Conservation (phyloP, 35 echinoderm and acorn worm species). For the Chiridota heheva region DNA sequence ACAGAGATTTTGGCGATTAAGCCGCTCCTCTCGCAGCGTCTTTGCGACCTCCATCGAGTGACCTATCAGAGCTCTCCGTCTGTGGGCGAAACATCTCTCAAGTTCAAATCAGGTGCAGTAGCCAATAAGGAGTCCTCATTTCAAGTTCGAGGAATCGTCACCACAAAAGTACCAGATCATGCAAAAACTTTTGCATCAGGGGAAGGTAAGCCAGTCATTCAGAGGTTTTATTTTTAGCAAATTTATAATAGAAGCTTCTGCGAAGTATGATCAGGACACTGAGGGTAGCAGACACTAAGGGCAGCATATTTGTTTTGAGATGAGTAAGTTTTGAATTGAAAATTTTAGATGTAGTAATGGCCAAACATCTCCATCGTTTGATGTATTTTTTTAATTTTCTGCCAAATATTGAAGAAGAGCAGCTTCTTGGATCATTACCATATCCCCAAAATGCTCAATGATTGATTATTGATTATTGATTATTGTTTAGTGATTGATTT, state of each 20-base stretch:
- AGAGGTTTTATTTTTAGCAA: not conserved
- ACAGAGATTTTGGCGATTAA: slow-evolving; percentile 81
- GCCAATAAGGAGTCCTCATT: slow-evolving; percentile 45
- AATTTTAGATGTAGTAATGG: too few relatives aligned
- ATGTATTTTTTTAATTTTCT: too few relatives aligned
- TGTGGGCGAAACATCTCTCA: slow-evolving; percentile 40
- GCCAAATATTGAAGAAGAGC: too few relatives aligned
- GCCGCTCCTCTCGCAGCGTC: slow-evolving; percentile 58
- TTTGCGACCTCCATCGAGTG: slow-evolving; percentile 60
- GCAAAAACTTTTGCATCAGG: slow-evolving; percentile 62
- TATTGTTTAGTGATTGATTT: too few relatives aligned
- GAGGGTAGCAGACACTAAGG: too few relatives aligned
- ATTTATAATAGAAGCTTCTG: not conserved
- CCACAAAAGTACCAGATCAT: slow-evolving; percentile 53
- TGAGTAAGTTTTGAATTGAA: too few relatives aligned
- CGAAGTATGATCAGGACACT: too few relatives aligned
- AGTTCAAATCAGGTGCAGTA: slow-evolving; percentile 58
- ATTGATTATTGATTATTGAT: too few relatives aligned
- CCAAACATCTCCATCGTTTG: too few relatives aligned
- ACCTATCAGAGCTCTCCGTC: slow-evolving; percentile 68
- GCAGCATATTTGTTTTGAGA: too few relatives aligned
- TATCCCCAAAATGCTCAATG: too few relatives aligned
- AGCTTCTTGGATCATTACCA: too few relatives aligned
- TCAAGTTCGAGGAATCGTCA: slow-evolving; percentile 61
- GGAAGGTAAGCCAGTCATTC: slow-evolving; percentile 73